phyloP scores from a whole-genome alignment of 1,140 invertebrate species.

The Brachionus calyciflorus region DNA sequence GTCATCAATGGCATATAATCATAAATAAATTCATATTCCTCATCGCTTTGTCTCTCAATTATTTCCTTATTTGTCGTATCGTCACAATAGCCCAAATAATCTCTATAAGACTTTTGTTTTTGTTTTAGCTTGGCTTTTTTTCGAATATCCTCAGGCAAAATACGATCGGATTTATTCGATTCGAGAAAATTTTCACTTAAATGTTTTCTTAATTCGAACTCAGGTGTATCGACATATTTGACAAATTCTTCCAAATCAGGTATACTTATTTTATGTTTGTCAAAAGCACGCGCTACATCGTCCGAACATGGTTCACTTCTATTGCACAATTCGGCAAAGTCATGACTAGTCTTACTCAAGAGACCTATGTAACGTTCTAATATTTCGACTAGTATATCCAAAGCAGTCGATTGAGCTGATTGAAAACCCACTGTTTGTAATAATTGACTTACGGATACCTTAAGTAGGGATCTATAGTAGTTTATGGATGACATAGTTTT shows the following conservation, averaged over 20 bases:
- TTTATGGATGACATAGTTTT: conserved; percentile 25
- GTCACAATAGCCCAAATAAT: conserved; percentile 8
- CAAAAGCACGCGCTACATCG: conserved; percentile 14
- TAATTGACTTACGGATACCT: conserved; percentile 23
- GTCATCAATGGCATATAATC: conserved; percentile 40
- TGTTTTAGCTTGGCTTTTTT: neutral
- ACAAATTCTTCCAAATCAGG: conserved; percentile 17
- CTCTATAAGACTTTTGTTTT: neutral
- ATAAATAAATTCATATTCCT: conserved; percentile 32
- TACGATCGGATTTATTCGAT: neutral
- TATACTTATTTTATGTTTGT: conserved; percentile 19
- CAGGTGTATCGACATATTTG: conserved; percentile 37
- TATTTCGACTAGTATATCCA: conserved; percentile 42
- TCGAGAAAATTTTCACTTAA: neutral
- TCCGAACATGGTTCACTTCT: conserved; percentile 25
- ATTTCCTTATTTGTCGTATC: conserved; percentile 29
- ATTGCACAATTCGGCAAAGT: conserved; percentile 27
- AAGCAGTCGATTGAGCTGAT: conserved; percentile 11
- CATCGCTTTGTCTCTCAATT: conserved; percentile 37
- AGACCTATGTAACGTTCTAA: conserved; percentile 30
- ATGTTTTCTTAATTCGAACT: conserved; percentile 8
- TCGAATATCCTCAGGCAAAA: neutral
- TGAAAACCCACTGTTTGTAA: conserved; percentile 37
- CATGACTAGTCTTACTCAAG: conserved; percentile 9
- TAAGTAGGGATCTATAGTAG: conserved; percentile 24